phyloP scores from a whole-genome alignment of 2,888 invertebrate genomes.

The Heliconius aoede region DNA sequence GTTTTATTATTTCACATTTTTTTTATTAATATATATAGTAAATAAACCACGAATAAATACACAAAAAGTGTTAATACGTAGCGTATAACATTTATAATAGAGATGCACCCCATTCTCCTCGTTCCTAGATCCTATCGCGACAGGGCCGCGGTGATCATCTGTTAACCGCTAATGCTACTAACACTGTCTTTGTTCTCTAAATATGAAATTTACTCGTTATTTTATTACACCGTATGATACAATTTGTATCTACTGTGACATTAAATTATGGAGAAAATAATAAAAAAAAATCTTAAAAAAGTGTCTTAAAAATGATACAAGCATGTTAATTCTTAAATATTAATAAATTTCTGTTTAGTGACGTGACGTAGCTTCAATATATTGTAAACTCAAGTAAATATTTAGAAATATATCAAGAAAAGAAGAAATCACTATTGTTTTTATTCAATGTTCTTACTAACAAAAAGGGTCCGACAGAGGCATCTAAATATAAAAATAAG shows the following conservation, averaged over 20 bases:
- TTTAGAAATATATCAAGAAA: background rate
- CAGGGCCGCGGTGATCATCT: conserved; percentile 66
- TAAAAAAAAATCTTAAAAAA: background rate
- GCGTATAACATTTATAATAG: conserved; percentile 32
- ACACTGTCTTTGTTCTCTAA: conserved; percentile 66
- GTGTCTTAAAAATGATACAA: background rate
- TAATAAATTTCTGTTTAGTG: too few species aligned
- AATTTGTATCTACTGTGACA: background rate
- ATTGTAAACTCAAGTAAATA: background rate
- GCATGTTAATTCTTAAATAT: too few species aligned
- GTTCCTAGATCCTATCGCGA: conserved; percentile 79
- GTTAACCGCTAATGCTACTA: conserved; percentile 73
- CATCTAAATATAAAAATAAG: conserved; percentile 27
- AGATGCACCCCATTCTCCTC: conserved; percentile 49
- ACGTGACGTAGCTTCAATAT: too few species aligned
- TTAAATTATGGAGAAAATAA: background rate
- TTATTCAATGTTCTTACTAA: background rate
- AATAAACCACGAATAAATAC: background rate
- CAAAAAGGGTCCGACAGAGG: background rate
- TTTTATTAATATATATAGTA: background rate
- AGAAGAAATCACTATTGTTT: too few species aligned
- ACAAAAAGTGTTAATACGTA: conserved; percentile 30
- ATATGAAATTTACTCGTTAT: conserved; percentile 33
- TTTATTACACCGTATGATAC: background rate
- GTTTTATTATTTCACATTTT: background rate